phyloP scores from a whole-genome alignment of 2,888 invertebrate genomes.

The Lingula anatina region DNA sequence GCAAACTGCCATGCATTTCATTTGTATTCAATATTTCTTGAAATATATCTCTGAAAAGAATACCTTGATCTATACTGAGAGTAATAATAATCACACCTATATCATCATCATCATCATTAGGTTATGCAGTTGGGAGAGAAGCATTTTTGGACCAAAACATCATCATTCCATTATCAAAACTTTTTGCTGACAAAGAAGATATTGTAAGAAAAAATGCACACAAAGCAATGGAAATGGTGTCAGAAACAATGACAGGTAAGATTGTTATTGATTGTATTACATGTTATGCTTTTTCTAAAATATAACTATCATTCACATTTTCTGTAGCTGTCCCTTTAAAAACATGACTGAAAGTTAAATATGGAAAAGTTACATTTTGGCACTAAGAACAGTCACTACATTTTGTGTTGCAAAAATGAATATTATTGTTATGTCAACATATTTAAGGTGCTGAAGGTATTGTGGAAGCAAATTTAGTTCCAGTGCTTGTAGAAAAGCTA shows the following conservation, averaged over 20 bases:
- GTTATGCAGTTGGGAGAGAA: constrained; percentile 50
- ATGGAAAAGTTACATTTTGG: no score
- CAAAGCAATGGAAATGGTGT: constrained; percentile 47
- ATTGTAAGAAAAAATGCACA: constrained; percentile 49
- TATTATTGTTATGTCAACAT: no score
- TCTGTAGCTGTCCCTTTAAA: no score
- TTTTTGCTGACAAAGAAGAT: constrained; percentile 49
- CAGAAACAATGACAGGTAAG: constrained; percentile 44
- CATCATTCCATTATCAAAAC: constrained; percentile 37
- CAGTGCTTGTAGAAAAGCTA: constrained; percentile 43
- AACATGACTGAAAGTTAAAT: no score
- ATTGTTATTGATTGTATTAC: not conserved
- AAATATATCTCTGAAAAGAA: not conserved
- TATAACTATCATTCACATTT: no score
- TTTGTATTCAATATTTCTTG: not conserved
- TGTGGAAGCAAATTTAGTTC: constrained; percentile 42
- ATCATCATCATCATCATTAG: constrained; percentile 19
- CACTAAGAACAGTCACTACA: no score
- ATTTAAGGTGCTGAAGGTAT: constrained; percentile 46
- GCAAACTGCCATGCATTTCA: not conserved
- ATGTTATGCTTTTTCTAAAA: no score
- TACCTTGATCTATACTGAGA: not conserved
- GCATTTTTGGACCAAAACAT: constrained; percentile 43
- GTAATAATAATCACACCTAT: not conserved
- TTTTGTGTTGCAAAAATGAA: no score